Percentiles rank a stretch among this genome's conserved stretches.
Evolutionary conservation across 1,140 invertebrate genomes (phyloP).

Genomic region (Pentalonia nigronervosa): DNA sequence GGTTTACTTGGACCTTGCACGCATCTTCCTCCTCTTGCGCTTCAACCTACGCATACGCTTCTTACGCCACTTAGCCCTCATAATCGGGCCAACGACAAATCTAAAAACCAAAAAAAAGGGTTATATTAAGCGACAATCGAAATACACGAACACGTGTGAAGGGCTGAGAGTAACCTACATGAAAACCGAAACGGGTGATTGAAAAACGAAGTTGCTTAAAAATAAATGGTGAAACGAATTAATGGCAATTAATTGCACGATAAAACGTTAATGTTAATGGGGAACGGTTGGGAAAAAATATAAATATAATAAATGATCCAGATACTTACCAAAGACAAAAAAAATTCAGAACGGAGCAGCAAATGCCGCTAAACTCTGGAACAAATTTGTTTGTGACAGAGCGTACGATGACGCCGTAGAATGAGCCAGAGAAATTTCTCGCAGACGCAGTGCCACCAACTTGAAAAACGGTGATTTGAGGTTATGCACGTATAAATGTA

Average conservation of each 20-base stretch:
- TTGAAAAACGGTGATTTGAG: neutral
- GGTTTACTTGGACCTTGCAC: conserved; percentile 59
- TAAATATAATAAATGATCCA: neutral
- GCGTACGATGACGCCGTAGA: neutral
- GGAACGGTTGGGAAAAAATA: neutral
- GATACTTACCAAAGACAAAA: conserved; percentile 24
- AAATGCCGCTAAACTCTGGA: neutral
- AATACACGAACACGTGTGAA: neutral
- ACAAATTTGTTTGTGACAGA: neutral
- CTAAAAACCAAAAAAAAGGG: conserved; percentile 3
- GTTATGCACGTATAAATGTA: neutral
- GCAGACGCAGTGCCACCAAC: neutral
- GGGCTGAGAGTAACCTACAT: neutral
- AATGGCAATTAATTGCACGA: neutral
- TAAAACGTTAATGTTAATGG: neutral
- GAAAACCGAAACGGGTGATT: neutral
- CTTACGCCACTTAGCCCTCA: conserved; percentile 60
- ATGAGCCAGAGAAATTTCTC: neutral
- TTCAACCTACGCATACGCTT: conserved; percentile 60
- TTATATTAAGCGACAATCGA: neutral
- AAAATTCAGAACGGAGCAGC: neutral
- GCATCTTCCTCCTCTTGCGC: conserved; percentile 60
- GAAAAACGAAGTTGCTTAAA: neutral
- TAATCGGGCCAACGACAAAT: conserved; percentile 24
- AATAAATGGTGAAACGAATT: neutral